Conservation (phyloP, 2,113 vertebrate species). For the Mirounga angustirostris region DNA sequence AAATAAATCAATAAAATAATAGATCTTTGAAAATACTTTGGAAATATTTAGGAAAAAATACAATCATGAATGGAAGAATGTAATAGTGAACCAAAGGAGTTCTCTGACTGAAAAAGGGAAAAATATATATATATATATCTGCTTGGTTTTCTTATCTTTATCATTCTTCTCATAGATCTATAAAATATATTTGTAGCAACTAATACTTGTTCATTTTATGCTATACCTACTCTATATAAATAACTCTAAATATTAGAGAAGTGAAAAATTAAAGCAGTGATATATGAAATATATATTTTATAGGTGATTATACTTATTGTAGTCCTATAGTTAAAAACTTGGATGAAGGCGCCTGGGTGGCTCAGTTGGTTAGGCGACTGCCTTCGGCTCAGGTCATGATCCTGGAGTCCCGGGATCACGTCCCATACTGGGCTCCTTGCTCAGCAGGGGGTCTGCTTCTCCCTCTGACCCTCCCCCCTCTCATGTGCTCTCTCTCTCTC, state of each 20-base stretch:
- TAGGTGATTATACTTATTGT: not conserved
- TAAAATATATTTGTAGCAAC: not conserved
- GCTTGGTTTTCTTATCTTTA: not conserved
- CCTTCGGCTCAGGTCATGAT: no score
- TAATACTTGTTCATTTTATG: not conserved
- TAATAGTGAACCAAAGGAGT: not conserved
- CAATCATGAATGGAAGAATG: not conserved
- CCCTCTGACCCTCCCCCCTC: no score
- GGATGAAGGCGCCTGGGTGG: not conserved
- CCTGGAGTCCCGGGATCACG: no score
- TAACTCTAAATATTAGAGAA: not conserved
- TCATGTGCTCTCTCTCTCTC: no score
- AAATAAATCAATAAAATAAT: not conserved
- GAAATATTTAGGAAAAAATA: not conserved
- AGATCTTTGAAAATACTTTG: not conserved
- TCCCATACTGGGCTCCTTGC: no score
- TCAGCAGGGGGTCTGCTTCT: no score
- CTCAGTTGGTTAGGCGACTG: no score
- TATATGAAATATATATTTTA: not conserved
- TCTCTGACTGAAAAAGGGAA: not conserved
- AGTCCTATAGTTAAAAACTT: not conserved
- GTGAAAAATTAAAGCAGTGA: not conserved
- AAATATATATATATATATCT: not conserved
- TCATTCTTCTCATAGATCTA: not conserved
- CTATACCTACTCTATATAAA: not conserved